These are phyloP conservation scores for Cranoglanis bouderius DNA, from an alignment of 2,113 vertebrate genomes.

Conservation along the genomic window DNA sequence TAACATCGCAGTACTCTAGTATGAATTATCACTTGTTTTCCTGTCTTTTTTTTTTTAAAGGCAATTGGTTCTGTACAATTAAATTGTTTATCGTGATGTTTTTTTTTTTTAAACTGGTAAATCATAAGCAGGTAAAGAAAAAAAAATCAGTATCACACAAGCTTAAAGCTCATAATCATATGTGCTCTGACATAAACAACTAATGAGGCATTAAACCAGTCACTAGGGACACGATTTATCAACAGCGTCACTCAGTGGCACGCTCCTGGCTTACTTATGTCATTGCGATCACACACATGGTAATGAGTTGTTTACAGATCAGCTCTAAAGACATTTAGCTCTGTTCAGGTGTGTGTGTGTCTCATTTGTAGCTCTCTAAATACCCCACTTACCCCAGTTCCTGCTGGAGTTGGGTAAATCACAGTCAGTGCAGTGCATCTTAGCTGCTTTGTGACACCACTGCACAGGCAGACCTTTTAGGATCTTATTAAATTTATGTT, in stretches of 20 bases:
- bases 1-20: neutral
- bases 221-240: neutral
- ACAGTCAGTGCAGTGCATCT: conserved; percentile 23
- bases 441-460: conserved; percentile 21
- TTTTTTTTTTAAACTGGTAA: neutral
- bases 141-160: neutral
- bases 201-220: conserved; percentile 3
- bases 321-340: neutral
- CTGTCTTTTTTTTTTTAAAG: neutral
- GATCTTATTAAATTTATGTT: conserved; percentile 41
- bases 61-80: neutral
- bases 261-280: neutral
- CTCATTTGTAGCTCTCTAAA: neutral
- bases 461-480: neutral
- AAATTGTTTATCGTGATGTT: neutral
- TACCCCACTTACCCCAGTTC: conserved; percentile 1
- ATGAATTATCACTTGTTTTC: neutral
- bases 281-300: neutral
- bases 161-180: neutral
- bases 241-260: neutral
- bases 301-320: neutral
- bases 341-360: neutral
- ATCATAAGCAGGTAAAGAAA: neutral
- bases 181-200: neutral
- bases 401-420: conserved; percentile 33